phyloP scores from a whole-genome alignment of 2,888 invertebrate genomes.

The Antitype chi region DNA sequence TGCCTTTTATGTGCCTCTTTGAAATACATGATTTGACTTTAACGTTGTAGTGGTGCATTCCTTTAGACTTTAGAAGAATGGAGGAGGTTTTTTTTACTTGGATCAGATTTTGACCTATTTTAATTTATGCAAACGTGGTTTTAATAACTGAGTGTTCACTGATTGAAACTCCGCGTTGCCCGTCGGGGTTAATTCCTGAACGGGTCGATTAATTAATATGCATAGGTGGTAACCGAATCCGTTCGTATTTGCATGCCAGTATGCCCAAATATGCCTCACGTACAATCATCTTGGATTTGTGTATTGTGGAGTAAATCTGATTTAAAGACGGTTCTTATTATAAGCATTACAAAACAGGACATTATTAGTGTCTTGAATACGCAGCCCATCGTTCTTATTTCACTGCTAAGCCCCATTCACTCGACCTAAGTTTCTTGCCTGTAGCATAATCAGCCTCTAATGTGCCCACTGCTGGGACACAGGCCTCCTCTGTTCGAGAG shows the following conservation, averaged over 20 bases:
- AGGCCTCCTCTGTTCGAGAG: too few relatives aligned
- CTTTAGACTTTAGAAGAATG: not conserved
- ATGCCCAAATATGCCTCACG: not conserved
- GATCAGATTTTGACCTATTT: not conserved
- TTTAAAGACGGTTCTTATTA: not conserved
- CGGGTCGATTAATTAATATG: constrained; percentile 25
- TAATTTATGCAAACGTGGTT: constrained; percentile 10
- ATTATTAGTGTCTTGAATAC: not conserved
- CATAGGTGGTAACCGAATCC: constrained; percentile 16
- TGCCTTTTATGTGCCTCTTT: too few relatives aligned
- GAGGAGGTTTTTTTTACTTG: not conserved
- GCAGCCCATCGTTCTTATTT: not conserved
- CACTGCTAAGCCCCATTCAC: not conserved
- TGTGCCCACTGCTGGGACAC: too few relatives aligned
- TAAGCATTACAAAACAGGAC: not conserved
- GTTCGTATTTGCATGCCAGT: constrained; percentile 16
- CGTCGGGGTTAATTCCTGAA: constrained; percentile 8
- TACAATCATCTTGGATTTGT: not conserved
- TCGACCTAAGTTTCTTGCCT: not conserved
- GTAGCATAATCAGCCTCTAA: too few relatives aligned
- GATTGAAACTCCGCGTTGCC: constrained; percentile 15
- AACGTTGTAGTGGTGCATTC: not conserved
- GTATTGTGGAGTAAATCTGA: not conserved
- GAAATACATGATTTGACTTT: too few relatives aligned
- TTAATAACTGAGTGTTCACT: constrained; percentile 19